Evolutionary conservation across 2,888 invertebrate genomes (phyloP).

Genomic region (Synergus gifuensis): DNA sequence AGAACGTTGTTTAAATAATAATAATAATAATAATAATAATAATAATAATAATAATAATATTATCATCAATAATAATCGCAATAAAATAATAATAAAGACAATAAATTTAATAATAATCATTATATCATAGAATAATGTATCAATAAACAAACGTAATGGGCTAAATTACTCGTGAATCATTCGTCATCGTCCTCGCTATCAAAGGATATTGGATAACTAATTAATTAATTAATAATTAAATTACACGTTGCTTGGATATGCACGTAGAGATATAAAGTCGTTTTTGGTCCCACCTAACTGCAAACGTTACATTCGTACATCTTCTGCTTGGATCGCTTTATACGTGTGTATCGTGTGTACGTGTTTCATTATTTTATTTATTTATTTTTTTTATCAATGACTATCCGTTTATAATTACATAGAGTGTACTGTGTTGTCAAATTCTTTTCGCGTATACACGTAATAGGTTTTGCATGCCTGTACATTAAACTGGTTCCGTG

Average conservation of each 20-base stretch:
- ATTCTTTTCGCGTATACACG: slow-evolving; percentile 53
- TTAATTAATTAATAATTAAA: slow-evolving; percentile 76
- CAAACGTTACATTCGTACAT: slow-evolving; percentile 77
- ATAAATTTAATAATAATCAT: slow-evolving; percentile 68
- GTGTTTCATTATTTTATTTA: slow-evolving; percentile 49
- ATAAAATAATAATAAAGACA: slow-evolving; percentile 67
- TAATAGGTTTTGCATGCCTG: slow-evolving; percentile 48
- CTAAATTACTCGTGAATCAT: slow-evolving; percentile 73
- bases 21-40: slow-evolving; percentile 52
- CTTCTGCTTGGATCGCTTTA: slow-evolving; percentile 62
- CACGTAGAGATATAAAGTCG: slow-evolving; percentile 78
- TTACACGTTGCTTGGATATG: slow-evolving; percentile 78
- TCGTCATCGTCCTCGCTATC: slow-evolving; percentile 73
- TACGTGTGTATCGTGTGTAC: slow-evolving; percentile 51
- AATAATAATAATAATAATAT: slow-evolving; percentile 61
- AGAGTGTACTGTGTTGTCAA: slow-evolving; percentile 35
- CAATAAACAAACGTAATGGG: slow-evolving; percentile 77
- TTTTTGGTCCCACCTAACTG: slow-evolving; percentile 78
- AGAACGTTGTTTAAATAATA: slow-evolving; percentile 74
- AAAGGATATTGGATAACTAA: slow-evolving; percentile 76
- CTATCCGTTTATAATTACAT: slow-evolving; percentile 44
- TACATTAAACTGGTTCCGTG: slow-evolving; percentile 42
- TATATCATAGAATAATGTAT: slow-evolving; percentile 75
- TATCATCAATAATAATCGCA: slow-evolving; percentile 59
- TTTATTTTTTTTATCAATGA: slow-evolving; percentile 36